phyloP scores from a whole-genome alignment of 2,797 vertebrate species.

The Brachyrhaphis roseni region DNA sequence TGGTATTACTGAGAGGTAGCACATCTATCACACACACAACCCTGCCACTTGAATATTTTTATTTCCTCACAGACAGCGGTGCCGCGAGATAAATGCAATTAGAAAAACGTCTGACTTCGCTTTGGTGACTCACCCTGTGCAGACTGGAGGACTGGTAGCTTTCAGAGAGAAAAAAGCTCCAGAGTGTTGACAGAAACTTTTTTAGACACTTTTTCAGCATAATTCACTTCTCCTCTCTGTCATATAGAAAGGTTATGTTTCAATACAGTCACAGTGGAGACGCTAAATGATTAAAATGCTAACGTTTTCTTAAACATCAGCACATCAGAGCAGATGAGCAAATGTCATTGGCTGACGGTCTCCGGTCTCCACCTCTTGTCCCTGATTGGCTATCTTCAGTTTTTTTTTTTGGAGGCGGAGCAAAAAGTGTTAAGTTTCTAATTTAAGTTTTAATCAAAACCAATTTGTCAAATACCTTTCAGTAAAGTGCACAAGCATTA shows the following conservation, averaged over 20 bases:
- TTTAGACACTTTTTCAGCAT: conserved; percentile 35
- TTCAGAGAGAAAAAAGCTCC: not conserved
- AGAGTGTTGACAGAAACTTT: conserved; percentile 1
- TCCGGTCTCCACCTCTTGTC: not conserved
- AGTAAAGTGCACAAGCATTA: not conserved
- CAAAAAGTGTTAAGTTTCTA: not conserved
- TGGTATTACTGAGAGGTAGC: conserved; percentile 28
- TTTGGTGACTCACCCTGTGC: conserved; percentile 21
- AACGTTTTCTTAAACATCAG: not conserved
- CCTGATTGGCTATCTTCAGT: conserved; percentile 7
- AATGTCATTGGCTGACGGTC: not conserved
- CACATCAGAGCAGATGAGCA: not conserved
- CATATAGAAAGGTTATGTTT: not conserved
- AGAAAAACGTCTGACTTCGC: not conserved
- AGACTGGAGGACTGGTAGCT: not conserved
- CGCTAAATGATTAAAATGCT: not conserved
- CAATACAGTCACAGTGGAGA: not conserved
- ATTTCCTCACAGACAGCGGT: not conserved
- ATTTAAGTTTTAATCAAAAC: not conserved
- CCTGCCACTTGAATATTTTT: not conserved
- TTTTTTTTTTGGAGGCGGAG: not conserved
- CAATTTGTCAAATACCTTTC: not conserved
- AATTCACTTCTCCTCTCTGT: not conserved
- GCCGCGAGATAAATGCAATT: not conserved
- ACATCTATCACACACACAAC: conserved; percentile 28